Percentiles rank a stretch among this genome's conserved stretches.
phyloP scores from a whole-genome alignment of 2,113 vertebrate species.

The Pelusios castaneus region DNA sequence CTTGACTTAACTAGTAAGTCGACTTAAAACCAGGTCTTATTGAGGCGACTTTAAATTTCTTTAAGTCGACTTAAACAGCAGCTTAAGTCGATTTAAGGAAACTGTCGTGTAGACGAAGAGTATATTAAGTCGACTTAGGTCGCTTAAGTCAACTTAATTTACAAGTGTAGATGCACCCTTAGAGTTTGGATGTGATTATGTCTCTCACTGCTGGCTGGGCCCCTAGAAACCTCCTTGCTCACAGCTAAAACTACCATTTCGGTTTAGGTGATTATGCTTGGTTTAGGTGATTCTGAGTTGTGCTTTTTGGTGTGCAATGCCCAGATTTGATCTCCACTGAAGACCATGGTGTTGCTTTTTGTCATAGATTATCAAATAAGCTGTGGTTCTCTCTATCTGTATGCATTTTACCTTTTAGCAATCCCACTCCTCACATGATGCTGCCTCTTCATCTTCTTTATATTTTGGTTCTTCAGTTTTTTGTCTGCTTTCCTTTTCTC shows the following conservation, averaged over 20 bases:
- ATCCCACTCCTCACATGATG: background rate
- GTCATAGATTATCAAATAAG: background rate
- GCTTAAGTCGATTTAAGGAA: too few species aligned
- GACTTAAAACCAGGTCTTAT: too few species aligned
- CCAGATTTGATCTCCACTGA: background rate
- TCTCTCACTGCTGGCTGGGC: background rate
- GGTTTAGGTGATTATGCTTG: background rate
- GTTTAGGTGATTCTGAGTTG: background rate
- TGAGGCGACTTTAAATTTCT: too few species aligned
- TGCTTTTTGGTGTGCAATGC: background rate
- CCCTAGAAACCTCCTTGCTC: background rate
- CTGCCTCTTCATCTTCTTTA: background rate
- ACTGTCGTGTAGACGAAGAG: too few species aligned
- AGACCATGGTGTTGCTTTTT: background rate
- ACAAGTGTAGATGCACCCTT: too few species aligned
- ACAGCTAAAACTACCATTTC: background rate
- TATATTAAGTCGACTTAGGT: too few species aligned
- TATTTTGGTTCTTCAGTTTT: background rate
- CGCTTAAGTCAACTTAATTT: too few species aligned
- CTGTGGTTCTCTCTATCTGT: background rate
- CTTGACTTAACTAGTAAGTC: too few species aligned
- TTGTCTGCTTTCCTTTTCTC: background rate
- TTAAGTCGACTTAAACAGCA: too few species aligned
- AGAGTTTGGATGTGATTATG: background rate
- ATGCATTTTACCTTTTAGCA: background rate